Evolutionary conservation across 2,888 invertebrate genomes (phyloP), one percentile per base, ranked within the genome.

Genomic region (Anoplius nigerrimus): DNA sequence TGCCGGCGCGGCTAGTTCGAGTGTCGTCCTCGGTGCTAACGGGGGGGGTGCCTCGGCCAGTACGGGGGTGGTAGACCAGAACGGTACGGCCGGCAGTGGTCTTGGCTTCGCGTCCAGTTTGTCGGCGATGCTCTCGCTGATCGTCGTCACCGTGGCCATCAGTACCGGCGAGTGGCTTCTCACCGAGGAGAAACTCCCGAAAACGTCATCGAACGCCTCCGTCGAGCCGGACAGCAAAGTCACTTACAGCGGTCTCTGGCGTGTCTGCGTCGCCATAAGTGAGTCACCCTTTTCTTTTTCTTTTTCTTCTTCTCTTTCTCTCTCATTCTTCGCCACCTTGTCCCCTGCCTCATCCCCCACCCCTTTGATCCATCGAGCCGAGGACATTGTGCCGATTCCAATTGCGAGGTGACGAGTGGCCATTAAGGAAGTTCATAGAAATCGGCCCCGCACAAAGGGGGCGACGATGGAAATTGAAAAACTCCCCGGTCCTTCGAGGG

Each of bases 111-210:
- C 86, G 67, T 86, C 86, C 69, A 82, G 84, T 0, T 86, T 94
- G 42, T 92, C 93, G 20, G 94, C 95, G 15, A 92, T 94, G 43
- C 91, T 94, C 15, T 94, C 94, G 13, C 91, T 94, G 43, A 91
- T 93, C 13, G 93, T 94, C 51, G 94, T 95, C 18, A 90, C 93
- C 48, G 92, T 94, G 2, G 94, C 95, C 18, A 93, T 95, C 71
- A 91, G 93, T 6, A 95, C 95, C 2, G 94, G 94, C 86, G 94
- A 95, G 89, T 97, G 97, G 97, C 91, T 97, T 22, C 93, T 94
- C 79, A 96, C 96, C 2, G 94, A 95, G 87, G 97, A 97, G 88
- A 95, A 94, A 87, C 93, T 97, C 91, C 92, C 93, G 66, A 95
- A 94, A 89, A 92, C 93, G 13, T 75, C 82, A 42, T 77, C 85